Percentiles rank a stretch among this genome's conserved stretches.
These are phyloP conservation scores for Calidris pugnax DNA, from an alignment of 2,113 vertebrate species.

Conservation along the genomic window DNA sequence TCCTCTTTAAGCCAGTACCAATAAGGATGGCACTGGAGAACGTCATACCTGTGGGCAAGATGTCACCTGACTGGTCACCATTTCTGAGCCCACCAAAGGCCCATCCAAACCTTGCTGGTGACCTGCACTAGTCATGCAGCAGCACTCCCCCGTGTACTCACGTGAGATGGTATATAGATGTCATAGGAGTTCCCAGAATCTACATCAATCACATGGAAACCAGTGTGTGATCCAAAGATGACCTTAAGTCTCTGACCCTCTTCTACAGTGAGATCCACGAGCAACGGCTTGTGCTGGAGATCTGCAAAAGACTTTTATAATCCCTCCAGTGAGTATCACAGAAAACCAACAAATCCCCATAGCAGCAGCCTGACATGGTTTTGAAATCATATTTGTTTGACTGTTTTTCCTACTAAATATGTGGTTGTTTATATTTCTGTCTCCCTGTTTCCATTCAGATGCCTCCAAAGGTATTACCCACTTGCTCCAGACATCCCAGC, in stretches of 20 bases:
- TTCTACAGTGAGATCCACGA: constrained; percentile 97
- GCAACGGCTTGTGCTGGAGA: constrained; percentile 94
- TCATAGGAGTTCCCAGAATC: constrained; percentile 98
- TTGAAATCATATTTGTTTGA: not conserved
- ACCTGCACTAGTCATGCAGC: not conserved
- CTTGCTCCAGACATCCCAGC: not conserved
- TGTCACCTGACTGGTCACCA: not conserved
- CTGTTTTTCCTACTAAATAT: not conserved
- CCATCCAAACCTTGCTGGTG: not conserved
- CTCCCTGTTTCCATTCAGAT: not conserved
- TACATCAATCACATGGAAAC: constrained; percentile 98
- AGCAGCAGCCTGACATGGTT: not conserved
- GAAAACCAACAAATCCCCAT: not conserved
- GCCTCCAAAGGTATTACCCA: not conserved
- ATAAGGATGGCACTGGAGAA: not conserved
- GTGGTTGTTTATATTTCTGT: not conserved
- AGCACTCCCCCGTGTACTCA: constrained; percentile 72
- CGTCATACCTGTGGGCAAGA: not conserved
- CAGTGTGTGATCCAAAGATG: constrained; percentile 97
- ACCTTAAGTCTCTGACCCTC: constrained; percentile 98
- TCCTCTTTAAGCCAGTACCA: not conserved
- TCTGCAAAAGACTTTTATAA: constrained; percentile 95
- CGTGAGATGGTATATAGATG: constrained; percentile 98
- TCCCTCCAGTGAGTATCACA: constrained; percentile 46
- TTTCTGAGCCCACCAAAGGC: not conserved